These are phyloP conservation scores for Fringilla coelebs DNA, from an alignment of 2,797 vertebrate species.

Conservation along the genomic window DNA sequence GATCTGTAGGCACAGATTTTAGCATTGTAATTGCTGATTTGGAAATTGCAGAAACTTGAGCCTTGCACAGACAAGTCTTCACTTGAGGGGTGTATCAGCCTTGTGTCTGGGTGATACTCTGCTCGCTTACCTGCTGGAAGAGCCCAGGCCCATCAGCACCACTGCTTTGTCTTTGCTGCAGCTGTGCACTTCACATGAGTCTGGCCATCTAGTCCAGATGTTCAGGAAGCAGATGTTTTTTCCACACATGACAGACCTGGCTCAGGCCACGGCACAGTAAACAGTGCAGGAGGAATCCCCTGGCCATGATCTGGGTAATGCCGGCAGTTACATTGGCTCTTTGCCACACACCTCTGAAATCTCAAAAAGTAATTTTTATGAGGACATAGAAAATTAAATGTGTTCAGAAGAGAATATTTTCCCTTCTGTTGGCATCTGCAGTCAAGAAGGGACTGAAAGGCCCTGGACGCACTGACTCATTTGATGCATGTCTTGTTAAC, in stretches of 20 bases:
- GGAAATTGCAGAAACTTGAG: not conserved
- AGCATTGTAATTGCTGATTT: not conserved
- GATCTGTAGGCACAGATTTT: not conserved
- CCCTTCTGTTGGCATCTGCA: not conserved
- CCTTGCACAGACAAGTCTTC: accelerated
- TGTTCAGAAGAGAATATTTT: not conserved
- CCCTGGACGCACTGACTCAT: not conserved
- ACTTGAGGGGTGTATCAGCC: not conserved
- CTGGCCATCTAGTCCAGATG: not conserved
- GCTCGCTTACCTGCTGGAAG: not conserved
- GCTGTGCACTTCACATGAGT: not conserved
- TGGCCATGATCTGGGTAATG: not conserved
- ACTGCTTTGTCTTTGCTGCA: not conserved
- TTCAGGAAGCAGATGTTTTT: not conserved
- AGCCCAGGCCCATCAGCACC: not conserved
- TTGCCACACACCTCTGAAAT: not conserved
- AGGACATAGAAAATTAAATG: not conserved
- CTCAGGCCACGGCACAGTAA: not conserved
- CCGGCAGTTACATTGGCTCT: not conserved
- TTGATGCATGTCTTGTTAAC: not conserved
- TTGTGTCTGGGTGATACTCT: not conserved
- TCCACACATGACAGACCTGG: not conserved
- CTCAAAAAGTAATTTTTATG: not conserved
- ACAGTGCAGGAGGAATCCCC: not conserved
- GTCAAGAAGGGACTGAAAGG: not conserved